Conservation (phyloP, 2,797 vertebrate species). For the Xiphophorus birchmanni region DNA sequence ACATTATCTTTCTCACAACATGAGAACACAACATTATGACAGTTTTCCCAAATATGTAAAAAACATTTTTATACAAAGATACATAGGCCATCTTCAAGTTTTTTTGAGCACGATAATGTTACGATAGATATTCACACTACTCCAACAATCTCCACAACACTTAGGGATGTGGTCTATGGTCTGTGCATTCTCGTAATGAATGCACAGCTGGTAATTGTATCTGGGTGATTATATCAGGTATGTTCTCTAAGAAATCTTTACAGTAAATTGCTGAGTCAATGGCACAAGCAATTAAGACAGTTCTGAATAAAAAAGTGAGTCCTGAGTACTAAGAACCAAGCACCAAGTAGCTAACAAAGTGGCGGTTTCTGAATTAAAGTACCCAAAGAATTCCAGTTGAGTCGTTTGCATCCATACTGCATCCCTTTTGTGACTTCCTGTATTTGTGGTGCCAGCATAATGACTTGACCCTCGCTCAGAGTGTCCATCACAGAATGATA, state of each 20-base stretch:
- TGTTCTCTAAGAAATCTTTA: neutral
- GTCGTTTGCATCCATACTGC: conserved; percentile 80
- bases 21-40: too few relatives aligned
- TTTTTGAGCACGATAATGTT: neutral
- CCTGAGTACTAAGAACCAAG: neutral
- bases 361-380: conserved; percentile 29
- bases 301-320: neutral
- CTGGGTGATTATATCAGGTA: neutral
- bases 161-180: neutral
- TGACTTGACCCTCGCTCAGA: conserved; percentile 81
- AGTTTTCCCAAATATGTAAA: too few relatives aligned
- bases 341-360: neutral
- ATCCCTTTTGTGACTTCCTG: conserved; percentile 80
- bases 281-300: neutral
- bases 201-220: neutral
- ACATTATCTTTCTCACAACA: too few relatives aligned
- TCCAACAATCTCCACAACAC: neutral
- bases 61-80: too few relatives aligned
- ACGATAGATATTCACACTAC: neutral
- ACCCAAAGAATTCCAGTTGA: conserved; percentile 93
- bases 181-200: neutral
- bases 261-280: neutral
- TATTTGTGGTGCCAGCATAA: conserved; percentile 83
- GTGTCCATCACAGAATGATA: conserved; percentile 81
- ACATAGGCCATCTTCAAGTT: neutral